phyloP scores from a whole-genome alignment of 64 coral and sea anemone genomes.

The Astreopora myriophthalma region DNA sequence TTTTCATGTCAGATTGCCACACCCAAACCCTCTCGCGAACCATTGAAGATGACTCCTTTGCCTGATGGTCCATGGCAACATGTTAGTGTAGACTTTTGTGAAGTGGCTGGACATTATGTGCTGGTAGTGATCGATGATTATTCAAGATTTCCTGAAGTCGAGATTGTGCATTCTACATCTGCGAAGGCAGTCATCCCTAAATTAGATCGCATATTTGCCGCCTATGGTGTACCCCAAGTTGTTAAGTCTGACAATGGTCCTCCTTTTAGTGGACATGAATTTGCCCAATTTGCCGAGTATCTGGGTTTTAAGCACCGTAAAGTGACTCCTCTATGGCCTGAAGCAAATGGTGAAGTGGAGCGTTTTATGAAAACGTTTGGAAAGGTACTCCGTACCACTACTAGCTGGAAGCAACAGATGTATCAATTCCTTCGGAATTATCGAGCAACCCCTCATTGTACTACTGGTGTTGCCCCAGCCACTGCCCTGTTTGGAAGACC shows the following conservation, averaged over 20 bases:
- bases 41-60: conserved; percentile 54
- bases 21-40: conserved; percentile 31
- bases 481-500: conserved; percentile 47
- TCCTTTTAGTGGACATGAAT: conserved; percentile 36
- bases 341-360: conserved; percentile 1
- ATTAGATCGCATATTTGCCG: conserved; percentile 64
- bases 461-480: conserved; percentile 50
- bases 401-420: conserved; percentile 27
- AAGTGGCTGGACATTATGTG: background rate
- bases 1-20: conserved; percentile 60
- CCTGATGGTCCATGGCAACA: conserved; percentile 27
- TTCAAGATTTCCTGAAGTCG: conserved; percentile 20
- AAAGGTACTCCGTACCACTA: background rate
- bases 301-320: conserved; percentile 54
- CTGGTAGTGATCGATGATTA: conserved; percentile 45
- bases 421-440: conserved; percentile 48
- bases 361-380: conserved; percentile 24
- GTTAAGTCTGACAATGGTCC: conserved; percentile 1
- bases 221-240: conserved; percentile 33
- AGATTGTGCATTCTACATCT: conserved; percentile 11
- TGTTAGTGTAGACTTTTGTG: background rate
- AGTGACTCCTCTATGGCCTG: conserved; percentile 39
- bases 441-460: conserved; percentile 58
- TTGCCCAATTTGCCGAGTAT: conserved; percentile 41
- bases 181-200: background rate